Evolutionary conservation across 1,140 invertebrate species (phyloP).

Genomic region (Brevipalpus yothersi): DNA sequence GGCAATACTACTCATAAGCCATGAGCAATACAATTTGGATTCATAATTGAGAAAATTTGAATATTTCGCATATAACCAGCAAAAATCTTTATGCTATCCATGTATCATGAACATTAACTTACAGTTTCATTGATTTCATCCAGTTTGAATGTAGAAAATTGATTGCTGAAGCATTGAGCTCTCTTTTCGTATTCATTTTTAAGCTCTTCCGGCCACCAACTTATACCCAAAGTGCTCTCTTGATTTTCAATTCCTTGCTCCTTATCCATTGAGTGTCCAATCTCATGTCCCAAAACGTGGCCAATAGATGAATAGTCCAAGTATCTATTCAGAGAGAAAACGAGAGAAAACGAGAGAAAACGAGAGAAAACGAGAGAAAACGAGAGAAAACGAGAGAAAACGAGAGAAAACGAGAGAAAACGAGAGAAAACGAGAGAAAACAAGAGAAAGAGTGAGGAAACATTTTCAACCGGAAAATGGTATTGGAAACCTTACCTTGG

Average conservation of each 20-base stretch:
- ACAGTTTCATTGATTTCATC: constrained; percentile 19
- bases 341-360: too few relatives aligned
- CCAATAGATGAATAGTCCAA: constrained; percentile 30
- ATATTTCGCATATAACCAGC: too few relatives aligned
- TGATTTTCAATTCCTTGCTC: background rate
- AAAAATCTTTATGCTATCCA: too few relatives aligned
- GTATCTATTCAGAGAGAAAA: constrained; percentile 15
- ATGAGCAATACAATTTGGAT: too few relatives aligned
- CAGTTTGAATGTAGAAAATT: constrained; percentile 23
- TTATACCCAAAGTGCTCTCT: constrained; percentile 18
- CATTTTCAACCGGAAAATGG: background rate
- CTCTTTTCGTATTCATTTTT: constrained; percentile 28
- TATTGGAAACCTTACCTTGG: background rate
- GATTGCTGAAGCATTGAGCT: constrained; percentile 31
- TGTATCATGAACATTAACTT: constrained; percentile 9
- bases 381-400: too few relatives aligned
- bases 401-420: too few relatives aligned
- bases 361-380: too few relatives aligned
- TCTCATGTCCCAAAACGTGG: constrained; percentile 29
- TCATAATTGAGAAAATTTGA: too few relatives aligned
- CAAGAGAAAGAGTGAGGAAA: background rate
- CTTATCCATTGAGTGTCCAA: constrained; percentile 20
- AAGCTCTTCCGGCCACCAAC: constrained; percentile 32
- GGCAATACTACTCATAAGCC: too few relatives aligned
- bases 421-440: too few relatives aligned